phyloP scores from a whole-genome alignment of 2,113 vertebrate species.

The Halichoerus grypus region DNA sequence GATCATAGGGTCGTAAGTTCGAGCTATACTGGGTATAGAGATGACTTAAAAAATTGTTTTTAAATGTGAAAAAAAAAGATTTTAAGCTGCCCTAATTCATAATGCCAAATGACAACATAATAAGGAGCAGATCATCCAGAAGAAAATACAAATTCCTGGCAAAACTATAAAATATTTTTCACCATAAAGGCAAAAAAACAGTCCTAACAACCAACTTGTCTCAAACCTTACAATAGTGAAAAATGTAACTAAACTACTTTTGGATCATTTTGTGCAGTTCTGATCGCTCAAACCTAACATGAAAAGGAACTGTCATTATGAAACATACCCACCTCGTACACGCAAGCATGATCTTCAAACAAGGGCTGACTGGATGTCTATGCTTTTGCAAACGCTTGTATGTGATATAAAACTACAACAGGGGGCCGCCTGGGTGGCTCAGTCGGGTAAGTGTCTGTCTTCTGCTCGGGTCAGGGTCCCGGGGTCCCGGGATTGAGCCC shows the following conservation, averaged over 20 bases:
- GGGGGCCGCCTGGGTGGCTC: too few relatives aligned
- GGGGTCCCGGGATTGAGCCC: too few relatives aligned
- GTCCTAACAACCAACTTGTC: background rate
- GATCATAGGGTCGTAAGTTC: background rate
- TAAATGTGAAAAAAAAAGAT: background rate
- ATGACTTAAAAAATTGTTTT: background rate
- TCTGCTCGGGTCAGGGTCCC: too few relatives aligned
- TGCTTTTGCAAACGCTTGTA: background rate
- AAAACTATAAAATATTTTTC: constrained; percentile 42
- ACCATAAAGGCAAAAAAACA: background rate
- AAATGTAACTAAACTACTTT: constrained; percentile 6
- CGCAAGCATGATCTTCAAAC: background rate
- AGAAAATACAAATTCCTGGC: constrained; percentile 52
- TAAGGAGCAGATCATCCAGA: background rate
- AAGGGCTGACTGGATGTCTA: background rate
- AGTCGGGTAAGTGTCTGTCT: too few relatives aligned
- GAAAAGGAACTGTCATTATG: constrained; percentile 8
- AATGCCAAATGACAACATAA: constrained; percentile 47
- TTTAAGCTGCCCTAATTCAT: constrained; percentile 28
- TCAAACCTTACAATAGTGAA: constrained; percentile 27
- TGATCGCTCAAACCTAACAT: constrained; percentile 44
- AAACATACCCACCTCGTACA: constrained; percentile 40
- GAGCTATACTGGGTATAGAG: background rate
- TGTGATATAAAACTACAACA: constrained; percentile 49
- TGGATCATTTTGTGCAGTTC: constrained; percentile 31